A percentile compares a stretch with the other conserved stretches of the same genome.
Conservation (phyloP, 1,140 invertebrate species). For the Bathynomus jamesi region DNA sequence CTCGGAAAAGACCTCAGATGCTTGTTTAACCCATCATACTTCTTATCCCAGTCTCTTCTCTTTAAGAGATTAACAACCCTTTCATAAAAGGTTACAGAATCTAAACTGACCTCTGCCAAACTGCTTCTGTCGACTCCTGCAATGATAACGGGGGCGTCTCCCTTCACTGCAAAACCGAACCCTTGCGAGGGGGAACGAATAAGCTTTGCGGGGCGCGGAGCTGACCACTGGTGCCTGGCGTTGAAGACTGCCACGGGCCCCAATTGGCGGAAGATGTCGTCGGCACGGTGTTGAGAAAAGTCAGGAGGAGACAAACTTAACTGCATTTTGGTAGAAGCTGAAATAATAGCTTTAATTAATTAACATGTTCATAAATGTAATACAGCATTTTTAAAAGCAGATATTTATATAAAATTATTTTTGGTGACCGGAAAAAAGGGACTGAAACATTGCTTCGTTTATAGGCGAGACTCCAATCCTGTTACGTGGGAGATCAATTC, state of each 20-base stretch:
- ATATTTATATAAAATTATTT: background rate
- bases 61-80: background rate
- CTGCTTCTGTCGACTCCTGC: conserved; percentile 80
- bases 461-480: background rate
- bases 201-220: conserved; percentile 68
- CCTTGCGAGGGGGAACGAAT: conserved; percentile 56
- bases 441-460: background rate
- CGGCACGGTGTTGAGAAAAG: conserved; percentile 74
- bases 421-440: background rate
- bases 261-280: conserved; percentile 77
- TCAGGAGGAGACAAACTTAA: conserved; percentile 78
- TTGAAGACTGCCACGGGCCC: conserved; percentile 90
- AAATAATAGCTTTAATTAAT: background rate
- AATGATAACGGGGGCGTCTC: conserved; percentile 83
- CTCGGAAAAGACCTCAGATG: too few relatives aligned
- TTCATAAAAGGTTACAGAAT: background rate
- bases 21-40: too few relatives aligned
- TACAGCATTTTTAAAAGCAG: background rate
- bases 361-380: background rate
- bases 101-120: conserved; percentile 71
- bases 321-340: conserved; percentile 60
- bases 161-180: conserved; percentile 86
- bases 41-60: background rate
- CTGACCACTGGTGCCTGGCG: conserved; percentile 85
- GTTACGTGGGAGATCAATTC: background rate